phyloP scores from a whole-genome alignment of 2,888 invertebrate genomes.

The Lycophotia porphyrea region DNA sequence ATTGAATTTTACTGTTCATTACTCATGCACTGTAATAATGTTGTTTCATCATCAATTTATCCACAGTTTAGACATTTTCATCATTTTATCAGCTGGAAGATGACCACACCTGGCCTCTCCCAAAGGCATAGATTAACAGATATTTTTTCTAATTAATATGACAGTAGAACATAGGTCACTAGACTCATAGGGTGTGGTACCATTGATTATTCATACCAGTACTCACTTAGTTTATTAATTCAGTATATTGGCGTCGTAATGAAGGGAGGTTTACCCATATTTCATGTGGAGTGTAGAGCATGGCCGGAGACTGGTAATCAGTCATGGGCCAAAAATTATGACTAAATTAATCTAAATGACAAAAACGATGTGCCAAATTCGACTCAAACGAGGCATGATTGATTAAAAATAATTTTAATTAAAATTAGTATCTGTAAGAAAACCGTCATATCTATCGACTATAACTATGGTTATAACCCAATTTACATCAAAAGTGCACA shows the following conservation, averaged over 20 bases:
- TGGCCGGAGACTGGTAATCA: slow-evolving; percentile 12
- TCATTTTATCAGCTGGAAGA: background rate
- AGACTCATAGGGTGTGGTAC: slow-evolving; percentile 61
- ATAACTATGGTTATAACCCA: slow-evolving; percentile 26
- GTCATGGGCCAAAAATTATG: background rate
- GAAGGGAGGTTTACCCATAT: background rate
- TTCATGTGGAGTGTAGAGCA: slow-evolving; percentile 4
- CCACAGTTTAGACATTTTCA: slow-evolving; percentile 5
- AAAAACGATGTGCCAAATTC: slow-evolving; percentile 1
- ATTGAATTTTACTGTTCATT: slow-evolving; percentile 11
- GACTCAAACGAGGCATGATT: slow-evolving; percentile 28
- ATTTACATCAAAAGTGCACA: slow-evolving; percentile 49
- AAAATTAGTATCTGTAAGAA: slow-evolving; percentile 34
- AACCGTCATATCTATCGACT: slow-evolving; percentile 30
- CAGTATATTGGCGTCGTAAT: slow-evolving; percentile 21
- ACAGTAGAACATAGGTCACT: slow-evolving; percentile 35
- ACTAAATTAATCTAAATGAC: slow-evolving; percentile 21
- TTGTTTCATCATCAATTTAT: slow-evolving; percentile 3
- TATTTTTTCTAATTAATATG: slow-evolving; percentile 15
- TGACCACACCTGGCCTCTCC: slow-evolving; percentile 18
- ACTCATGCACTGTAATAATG: background rate
- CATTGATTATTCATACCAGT: slow-evolving; percentile 55
- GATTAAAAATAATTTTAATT: slow-evolving; percentile 45
- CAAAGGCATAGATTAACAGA: slow-evolving; percentile 5
- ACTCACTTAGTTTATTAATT: slow-evolving; percentile 37